phyloP scores from a whole-genome alignment of 2,113 vertebrate genomes.

The Oophaga pumilio region DNA sequence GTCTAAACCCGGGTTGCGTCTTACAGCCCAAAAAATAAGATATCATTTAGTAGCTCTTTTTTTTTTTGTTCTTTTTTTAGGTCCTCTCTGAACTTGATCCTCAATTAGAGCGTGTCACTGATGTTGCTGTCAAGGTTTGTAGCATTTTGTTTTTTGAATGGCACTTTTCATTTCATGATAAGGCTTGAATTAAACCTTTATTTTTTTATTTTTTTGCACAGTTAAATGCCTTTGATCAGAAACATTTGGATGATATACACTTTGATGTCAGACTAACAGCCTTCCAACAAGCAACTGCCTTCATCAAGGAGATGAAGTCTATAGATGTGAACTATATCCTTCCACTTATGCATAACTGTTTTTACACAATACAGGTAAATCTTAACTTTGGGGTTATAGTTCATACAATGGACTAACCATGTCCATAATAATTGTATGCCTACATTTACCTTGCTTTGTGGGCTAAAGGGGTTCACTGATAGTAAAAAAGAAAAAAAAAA shows the following conservation, averaged over 20 bases:
- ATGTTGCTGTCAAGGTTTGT: constrained; percentile 81
- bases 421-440: neutral
- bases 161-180: neutral
- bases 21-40: no score
- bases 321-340: constrained; percentile 84
- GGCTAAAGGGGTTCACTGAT: no score
- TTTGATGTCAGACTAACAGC: constrained; percentile 87
- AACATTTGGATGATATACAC: constrained; percentile 91
- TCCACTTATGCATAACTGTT: constrained; percentile 89
- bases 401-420: neutral
- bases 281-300: constrained; percentile 80
- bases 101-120: constrained; percentile 82
- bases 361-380: constrained; percentile 89
- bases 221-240: constrained; percentile 91
- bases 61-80: constrained; percentile 66
- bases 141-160: neutral
- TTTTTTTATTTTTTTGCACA: constrained; percentile 61
- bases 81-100: constrained; percentile 85
- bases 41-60: neutral
- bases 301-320: constrained; percentile 79
- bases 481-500: no score
- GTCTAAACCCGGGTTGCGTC: no score
- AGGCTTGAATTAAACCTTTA: neutral
- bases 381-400: neutral
- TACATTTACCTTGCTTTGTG: neutral